A percentile compares a stretch with the other conserved stretches of the same genome.
phyloP scores from a whole-genome alignment of 2,113 vertebrate genomes.

The Solenodon paradoxus region DNA sequence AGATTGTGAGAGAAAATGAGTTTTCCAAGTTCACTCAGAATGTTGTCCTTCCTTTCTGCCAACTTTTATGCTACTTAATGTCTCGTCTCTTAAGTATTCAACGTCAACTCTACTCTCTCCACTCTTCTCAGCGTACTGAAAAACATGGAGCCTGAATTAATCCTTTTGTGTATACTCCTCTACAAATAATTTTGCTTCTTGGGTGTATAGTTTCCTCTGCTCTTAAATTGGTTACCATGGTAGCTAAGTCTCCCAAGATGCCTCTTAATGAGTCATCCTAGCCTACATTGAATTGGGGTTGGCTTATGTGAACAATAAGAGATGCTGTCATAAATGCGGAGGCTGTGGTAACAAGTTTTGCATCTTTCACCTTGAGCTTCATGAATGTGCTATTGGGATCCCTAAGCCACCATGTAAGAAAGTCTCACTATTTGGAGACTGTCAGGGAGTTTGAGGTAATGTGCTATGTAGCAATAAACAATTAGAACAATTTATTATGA shows the following conservation, averaged over 20 bases:
- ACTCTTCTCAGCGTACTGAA: too few species aligned
- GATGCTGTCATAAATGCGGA: background rate
- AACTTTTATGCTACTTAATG: too few species aligned
- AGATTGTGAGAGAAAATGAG: background rate
- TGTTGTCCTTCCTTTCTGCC: too few species aligned
- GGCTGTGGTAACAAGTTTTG: background rate
- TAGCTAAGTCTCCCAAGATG: background rate
- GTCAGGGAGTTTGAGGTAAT: background rate
- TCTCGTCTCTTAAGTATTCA: too few species aligned
- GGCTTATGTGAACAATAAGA: background rate
- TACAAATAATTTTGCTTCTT: background rate
- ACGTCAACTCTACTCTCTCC: too few species aligned
- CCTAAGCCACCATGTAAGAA: background rate
- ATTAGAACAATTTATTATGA: background rate
- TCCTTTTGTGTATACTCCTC: background rate
- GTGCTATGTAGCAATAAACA: background rate
- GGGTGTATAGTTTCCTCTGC: background rate
- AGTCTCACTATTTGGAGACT: background rate
- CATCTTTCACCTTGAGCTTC: background rate
- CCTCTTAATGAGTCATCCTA: background rate
- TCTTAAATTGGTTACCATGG: background rate
- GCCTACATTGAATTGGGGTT: background rate
- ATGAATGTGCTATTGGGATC: background rate
- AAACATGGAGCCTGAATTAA: background rate
- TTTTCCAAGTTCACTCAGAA: background rate